These are phyloP conservation scores for Drosophila pallidifrons DNA, from an alignment of 1,140 invertebrate species.

Conservation along the genomic window DNA sequence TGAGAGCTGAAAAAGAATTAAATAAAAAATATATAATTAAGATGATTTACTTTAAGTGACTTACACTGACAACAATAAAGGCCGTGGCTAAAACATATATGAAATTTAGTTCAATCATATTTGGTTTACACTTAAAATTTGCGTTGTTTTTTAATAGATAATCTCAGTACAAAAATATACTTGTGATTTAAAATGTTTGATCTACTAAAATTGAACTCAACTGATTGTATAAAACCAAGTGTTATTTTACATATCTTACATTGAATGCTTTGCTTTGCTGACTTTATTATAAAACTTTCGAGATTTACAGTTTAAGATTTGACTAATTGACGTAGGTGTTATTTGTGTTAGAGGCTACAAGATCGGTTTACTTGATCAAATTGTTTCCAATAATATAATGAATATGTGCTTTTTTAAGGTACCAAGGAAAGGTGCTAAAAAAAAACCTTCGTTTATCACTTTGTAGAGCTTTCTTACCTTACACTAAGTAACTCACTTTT, in stretches of 20 bases:
- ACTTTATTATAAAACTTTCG: too few species aligned
- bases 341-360: too few species aligned
- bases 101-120: slow-evolving; percentile 21
- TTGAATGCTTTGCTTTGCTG: too few species aligned
- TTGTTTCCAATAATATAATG: background rate
- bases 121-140: slow-evolving; percentile 20
- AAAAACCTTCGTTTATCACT: too few species aligned
- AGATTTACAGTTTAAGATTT: too few species aligned
- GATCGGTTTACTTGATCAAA: too few species aligned
- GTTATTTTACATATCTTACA: background rate
- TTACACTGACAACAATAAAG: background rate
- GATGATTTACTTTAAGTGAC: background rate
- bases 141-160: background rate
- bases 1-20: background rate
- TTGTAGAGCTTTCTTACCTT: too few species aligned
- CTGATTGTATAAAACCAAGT: background rate
- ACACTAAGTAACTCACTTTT: background rate
- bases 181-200: background rate
- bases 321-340: too few species aligned
- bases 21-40: background rate
- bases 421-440: background rate
- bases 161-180: background rate
- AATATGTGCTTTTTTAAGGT: background rate
- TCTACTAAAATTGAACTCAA: background rate
- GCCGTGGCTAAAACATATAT: slow-evolving; percentile 5